These are phyloP conservation scores for Eilema depressum DNA, from an alignment of 2,888 invertebrate species.

Conservation along the genomic window DNA sequence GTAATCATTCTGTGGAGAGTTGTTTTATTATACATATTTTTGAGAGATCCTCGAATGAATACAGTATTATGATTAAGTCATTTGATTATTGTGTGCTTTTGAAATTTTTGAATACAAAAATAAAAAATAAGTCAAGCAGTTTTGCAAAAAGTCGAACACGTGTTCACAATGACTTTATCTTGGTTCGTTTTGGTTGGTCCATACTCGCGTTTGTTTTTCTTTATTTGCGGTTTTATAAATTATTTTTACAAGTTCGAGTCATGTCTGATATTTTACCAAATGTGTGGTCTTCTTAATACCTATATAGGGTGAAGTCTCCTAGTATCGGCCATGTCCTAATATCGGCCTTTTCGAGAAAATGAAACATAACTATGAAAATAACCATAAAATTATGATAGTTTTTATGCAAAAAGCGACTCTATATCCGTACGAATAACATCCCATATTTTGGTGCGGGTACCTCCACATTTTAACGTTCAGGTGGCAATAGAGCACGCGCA, in stretches of 20 bases:
- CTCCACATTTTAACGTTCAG: no score
- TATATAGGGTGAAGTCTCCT: no score
- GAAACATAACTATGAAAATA: no score
- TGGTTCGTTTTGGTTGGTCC: neutral
- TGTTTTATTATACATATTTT: no score
- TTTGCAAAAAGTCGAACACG: neutral
- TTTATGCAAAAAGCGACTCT: no score
- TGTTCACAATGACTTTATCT: slow-evolving; percentile 10
- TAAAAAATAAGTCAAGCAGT: neutral
- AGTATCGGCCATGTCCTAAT: no score
- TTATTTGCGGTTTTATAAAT: neutral
- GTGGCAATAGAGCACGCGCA: no score
- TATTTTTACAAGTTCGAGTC: neutral
- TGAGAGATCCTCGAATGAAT: neutral
- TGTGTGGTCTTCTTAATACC: neutral
- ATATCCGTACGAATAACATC: no score
- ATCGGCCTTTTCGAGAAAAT: no score
- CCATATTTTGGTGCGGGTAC: no score
- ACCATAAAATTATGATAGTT: no score
- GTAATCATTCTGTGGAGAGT: no score
- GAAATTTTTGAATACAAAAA: neutral
- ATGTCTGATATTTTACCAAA: slow-evolving; percentile 3
- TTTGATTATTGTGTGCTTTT: neutral
- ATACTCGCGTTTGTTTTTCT: neutral
- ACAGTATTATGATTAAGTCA: neutral